A percentile compares a stretch with the other conserved stretches of the same genome.
These are phyloP conservation scores for Platerodrilus igneus DNA, from an alignment of 2,888 invertebrate species.

Conservation along the genomic window DNA sequence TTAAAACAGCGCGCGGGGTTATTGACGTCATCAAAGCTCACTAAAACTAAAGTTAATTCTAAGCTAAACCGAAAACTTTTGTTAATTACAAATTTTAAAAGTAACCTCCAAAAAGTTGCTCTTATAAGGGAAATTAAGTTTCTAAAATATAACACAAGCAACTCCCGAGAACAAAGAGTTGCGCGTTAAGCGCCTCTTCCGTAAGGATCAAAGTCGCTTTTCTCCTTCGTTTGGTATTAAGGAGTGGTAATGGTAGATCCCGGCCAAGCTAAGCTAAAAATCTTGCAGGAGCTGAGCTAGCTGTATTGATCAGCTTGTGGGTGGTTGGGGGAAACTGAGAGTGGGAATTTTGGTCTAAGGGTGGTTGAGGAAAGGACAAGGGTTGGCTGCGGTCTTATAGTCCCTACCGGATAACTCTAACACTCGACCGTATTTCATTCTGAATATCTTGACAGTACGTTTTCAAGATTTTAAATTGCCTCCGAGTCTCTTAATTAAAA, in stretches of 20 bases:
- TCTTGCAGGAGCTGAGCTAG: slow-evolving; percentile 50
- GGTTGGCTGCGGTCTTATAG: slow-evolving; percentile 49
- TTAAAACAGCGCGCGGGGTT: slow-evolving; percentile 15
- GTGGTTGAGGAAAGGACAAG: slow-evolving; percentile 48
- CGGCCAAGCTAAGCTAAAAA: slow-evolving; percentile 50
- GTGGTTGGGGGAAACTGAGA: slow-evolving; percentile 32
- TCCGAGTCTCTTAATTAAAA: too few relatives aligned
- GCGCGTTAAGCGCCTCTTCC: slow-evolving; percentile 25
- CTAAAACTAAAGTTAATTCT: too few relatives aligned
- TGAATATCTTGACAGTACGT: slow-evolving; percentile 28
- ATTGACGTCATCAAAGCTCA: too few relatives aligned
- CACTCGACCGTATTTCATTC: slow-evolving; percentile 39
- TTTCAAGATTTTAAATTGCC: too few relatives aligned
- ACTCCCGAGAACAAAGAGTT: slow-evolving; percentile 37
- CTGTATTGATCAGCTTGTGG: slow-evolving; percentile 48
- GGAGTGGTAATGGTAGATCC: slow-evolving; percentile 46
- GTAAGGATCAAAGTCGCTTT: slow-evolving; percentile 39
- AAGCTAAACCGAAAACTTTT: too few relatives aligned
- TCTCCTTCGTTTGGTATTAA: slow-evolving; percentile 43
- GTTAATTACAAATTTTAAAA: too few relatives aligned
- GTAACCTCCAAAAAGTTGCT: too few relatives aligned
- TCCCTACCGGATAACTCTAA: slow-evolving; percentile 43
- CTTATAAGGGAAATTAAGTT: too few relatives aligned
- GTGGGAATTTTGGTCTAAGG: slow-evolving; percentile 43
- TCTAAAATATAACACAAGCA: too few relatives aligned